These are phyloP conservation scores for Pungitius pungitius DNA, from an alignment of 2,113 vertebrate genomes.

Conservation along the genomic window DNA sequence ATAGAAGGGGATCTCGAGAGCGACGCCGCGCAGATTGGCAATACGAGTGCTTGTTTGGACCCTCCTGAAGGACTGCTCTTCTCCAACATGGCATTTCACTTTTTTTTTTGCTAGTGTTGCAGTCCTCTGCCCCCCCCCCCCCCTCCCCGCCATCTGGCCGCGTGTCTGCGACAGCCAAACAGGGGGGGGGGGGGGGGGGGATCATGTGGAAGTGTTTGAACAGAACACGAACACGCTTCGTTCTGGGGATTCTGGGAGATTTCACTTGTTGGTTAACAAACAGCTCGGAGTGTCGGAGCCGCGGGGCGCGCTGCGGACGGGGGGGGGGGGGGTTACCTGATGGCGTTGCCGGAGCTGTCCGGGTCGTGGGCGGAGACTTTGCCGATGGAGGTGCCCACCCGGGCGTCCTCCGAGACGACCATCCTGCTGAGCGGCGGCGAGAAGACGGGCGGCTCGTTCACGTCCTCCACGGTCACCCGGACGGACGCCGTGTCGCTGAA, in stretches of 20 bases:
- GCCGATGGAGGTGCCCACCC: conserved; percentile 89
- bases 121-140: conserved; percentile 54
- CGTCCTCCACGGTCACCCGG: conserved; percentile 91
- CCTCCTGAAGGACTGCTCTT: conserved; percentile 71
- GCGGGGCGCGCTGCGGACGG: too few relatives aligned
- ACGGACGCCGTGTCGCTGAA: conserved; percentile 90
- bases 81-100: conserved; percentile 74
- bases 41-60: conserved; percentile 59
- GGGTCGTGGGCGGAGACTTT: conserved; percentile 92
- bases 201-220: conserved; percentile 23
- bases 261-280: not conserved
- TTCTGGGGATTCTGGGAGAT: not conserved
- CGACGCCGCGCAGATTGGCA: conserved; percentile 45
- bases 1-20: conserved; percentile 37
- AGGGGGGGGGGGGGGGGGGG: conserved; percentile 5
- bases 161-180: conserved; percentile 25
- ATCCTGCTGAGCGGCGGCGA: conserved; percentile 83
- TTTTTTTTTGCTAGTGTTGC: conserved; percentile 70
- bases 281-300: not conserved
- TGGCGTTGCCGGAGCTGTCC: conserved; percentile 87
- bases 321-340: conserved; percentile 81
- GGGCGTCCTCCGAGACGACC: conserved; percentile 91
- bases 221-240: conserved; percentile 1
- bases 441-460: conserved; percentile 93
- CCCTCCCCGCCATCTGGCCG: conserved; percentile 73